Evolutionary conservation across 2,888 invertebrate genomes (phyloP).

Genomic region (Cotesia congregata): DNA sequence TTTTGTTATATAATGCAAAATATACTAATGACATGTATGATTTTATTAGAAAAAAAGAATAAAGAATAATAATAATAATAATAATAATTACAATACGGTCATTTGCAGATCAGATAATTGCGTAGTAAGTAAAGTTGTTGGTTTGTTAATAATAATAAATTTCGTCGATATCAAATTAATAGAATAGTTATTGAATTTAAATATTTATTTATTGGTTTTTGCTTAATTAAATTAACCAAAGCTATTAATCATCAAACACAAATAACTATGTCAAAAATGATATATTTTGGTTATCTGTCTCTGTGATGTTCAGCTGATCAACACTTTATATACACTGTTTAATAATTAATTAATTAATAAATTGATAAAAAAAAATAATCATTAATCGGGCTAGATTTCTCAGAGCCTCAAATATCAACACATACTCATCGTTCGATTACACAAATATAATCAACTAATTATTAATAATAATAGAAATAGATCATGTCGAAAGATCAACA

Average conservation of each 20-base stretch:
- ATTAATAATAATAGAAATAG: background rate
- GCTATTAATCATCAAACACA: background rate
- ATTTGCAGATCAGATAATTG: slow-evolving; percentile 7
- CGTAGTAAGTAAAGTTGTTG: background rate
- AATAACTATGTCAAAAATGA: background rate
- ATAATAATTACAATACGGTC: background rate
- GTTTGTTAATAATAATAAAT: background rate
- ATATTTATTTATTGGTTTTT: background rate
- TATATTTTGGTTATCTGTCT: slow-evolving; percentile 4
- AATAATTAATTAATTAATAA: background rate
- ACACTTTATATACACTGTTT: background rate
- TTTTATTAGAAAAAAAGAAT: background rate
- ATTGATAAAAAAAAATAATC: background rate
- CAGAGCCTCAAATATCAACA: background rate
- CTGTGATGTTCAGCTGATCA: background rate
- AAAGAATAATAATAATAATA: background rate
- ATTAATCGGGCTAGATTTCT: background rate
- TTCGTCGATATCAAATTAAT: slow-evolving; percentile 4
- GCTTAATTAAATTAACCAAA: background rate
- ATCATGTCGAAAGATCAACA: slow-evolving; percentile 12
- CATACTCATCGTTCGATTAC: background rate
- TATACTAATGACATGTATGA: background rate
- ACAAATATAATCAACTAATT: background rate
- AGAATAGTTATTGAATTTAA: slow-evolving; percentile 19
- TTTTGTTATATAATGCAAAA: background rate